A percentile compares a stretch with the other conserved stretches of the same genome.
Conservation (phyloP, 2,888 invertebrate genomes). For the Lochmaea capreae region DNA sequence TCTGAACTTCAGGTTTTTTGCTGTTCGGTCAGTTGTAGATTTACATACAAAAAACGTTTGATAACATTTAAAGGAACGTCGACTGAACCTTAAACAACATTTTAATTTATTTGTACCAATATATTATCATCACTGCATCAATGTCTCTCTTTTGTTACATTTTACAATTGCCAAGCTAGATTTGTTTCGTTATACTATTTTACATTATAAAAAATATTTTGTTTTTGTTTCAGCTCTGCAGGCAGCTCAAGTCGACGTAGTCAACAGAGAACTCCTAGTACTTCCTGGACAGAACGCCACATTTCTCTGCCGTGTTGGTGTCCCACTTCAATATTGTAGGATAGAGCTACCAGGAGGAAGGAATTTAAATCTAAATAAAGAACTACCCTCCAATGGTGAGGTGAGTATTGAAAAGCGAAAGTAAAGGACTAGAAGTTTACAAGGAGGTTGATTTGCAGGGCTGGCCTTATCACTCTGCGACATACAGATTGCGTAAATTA, state of each 20-base stretch:
- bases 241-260: slow-evolving; percentile 66
- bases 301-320: slow-evolving; percentile 71
- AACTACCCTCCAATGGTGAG: slow-evolving; percentile 54
- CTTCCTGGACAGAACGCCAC: slow-evolving; percentile 70
- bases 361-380: slow-evolving; percentile 67
- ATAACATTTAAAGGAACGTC: background rate
- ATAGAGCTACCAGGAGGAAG: slow-evolving; percentile 68
- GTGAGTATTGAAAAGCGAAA: slow-evolving; percentile 62
- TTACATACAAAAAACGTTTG: background rate
- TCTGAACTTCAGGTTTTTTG: background rate
- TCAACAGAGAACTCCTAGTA: slow-evolving; percentile 66
- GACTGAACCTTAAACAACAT: background rate
- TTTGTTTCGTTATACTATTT: no score
- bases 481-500: no score
- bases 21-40: background rate
- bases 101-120: background rate
- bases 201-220: no score
- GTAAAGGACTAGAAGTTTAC: no score
- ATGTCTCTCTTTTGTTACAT: no score
- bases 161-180: no score
- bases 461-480: no score
- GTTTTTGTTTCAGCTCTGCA: slow-evolving; percentile 54
- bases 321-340: slow-evolving; percentile 72
- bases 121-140: no score
- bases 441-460: no score